These are phyloP conservation scores for Embidobia sp. DNA, from an alignment of 2,888 invertebrate species.

Conservation along the genomic window DNA sequence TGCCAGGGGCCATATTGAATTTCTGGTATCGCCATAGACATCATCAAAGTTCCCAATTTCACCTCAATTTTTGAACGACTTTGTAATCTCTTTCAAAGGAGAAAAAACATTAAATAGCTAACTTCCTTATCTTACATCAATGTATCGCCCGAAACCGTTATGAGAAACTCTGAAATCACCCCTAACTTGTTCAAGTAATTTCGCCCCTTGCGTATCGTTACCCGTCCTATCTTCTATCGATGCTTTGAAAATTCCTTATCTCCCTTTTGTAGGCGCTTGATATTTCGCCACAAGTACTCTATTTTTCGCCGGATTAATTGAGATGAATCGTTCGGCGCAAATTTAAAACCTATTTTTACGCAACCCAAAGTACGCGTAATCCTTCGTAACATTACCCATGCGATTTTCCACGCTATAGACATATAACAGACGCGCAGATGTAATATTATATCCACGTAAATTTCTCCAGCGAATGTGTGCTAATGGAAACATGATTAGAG, in stretches of 20 bases:
- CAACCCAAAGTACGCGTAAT: slow-evolving; percentile 7
- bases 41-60: too few relatives aligned
- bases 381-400: slow-evolving; percentile 10
- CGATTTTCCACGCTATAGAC: slow-evolving; percentile 16
- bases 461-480: slow-evolving; percentile 4
- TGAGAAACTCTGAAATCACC: slow-evolving; percentile 25
- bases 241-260: slow-evolving; percentile 37
- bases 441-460: slow-evolving; percentile 13
- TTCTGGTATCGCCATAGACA: neutral
- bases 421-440: slow-evolving; percentile 15
- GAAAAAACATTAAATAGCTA: too few relatives aligned
- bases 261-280: slow-evolving; percentile 10
- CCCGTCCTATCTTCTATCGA: slow-evolving; percentile 30
- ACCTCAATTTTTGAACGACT: neutral
- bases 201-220: slow-evolving; percentile 26
- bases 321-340: slow-evolving; percentile 19
- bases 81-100: slow-evolving; percentile 1
- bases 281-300: slow-evolving; percentile 7
- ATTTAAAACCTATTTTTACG: slow-evolving; percentile 11
- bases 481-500: slow-evolving; percentile 23
- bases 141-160: slow-evolving; percentile 12
- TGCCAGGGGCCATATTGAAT: slow-evolving; percentile 2
- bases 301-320: slow-evolving; percentile 31
- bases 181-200: slow-evolving; percentile 41
- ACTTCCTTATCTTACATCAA: slow-evolving; percentile 12